A percentile compares a stretch with the other conserved stretches of the same genome.
Evolutionary conservation across 2,113 vertebrate species (phyloP).

Genomic region (Phrynosoma platyrhinos): DNA sequence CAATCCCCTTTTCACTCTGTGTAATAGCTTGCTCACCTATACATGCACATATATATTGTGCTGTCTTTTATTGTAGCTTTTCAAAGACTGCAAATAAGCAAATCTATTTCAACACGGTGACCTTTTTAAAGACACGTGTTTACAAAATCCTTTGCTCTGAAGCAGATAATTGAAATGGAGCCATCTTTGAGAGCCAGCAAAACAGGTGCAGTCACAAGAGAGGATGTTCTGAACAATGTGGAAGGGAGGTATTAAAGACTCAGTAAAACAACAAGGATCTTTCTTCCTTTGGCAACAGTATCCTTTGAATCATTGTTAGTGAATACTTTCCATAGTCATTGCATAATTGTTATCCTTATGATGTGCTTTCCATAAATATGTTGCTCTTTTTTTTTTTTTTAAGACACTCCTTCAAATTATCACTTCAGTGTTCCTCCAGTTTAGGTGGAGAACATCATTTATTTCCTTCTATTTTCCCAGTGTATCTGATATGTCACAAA

Average conservation of each 20-base stretch:
- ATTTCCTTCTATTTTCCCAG: background rate
- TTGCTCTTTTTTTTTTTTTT: background rate
- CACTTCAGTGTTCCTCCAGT: background rate
- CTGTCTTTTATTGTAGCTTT: background rate
- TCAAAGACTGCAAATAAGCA: conserved; percentile 1
- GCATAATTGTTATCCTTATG: background rate
- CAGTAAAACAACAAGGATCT: background rate
- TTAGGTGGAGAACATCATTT: background rate
- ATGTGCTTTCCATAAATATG: background rate
- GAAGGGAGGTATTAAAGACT: background rate
- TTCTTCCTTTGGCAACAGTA: background rate
- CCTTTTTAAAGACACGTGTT: background rate
- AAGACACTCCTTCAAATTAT: background rate
- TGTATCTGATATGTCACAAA: background rate
- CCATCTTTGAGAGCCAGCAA: background rate
- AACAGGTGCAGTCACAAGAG: background rate
- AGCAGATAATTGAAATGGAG: background rate
- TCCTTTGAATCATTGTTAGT: background rate
- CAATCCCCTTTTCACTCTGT: conserved; percentile 1
- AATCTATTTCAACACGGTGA: background rate
- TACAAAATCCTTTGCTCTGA: conserved; percentile 1
- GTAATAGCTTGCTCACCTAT: conserved; percentile 22
- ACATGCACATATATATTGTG: conserved; percentile 19
- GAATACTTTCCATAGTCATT: no score
- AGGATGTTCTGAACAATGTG: background rate